phyloP scores from a whole-genome alignment of 2,797 vertebrate species.

The Valencia hispanica region DNA sequence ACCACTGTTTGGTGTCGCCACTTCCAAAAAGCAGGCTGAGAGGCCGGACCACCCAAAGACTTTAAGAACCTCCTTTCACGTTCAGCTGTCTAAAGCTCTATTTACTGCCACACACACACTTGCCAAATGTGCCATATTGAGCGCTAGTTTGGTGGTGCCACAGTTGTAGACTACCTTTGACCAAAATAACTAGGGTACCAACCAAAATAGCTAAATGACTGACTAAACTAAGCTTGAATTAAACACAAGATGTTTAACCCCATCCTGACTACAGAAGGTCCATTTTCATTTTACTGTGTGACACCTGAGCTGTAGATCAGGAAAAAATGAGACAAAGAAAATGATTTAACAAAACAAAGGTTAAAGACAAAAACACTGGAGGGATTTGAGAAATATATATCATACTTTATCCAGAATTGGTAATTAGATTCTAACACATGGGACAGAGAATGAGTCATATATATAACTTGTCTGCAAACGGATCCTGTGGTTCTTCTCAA shows the following conservation, averaged over 20 bases:
- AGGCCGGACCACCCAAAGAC: slow-evolving; percentile 73
- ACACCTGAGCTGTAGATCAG: slow-evolving; percentile 18
- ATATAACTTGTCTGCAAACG: slow-evolving; percentile 75
- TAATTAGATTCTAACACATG: slow-evolving; percentile 70
- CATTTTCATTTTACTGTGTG: slow-evolving; percentile 17
- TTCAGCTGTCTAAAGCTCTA: slow-evolving; percentile 67
- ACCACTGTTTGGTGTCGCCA: slow-evolving; percentile 60
- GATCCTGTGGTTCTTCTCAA: slow-evolving; percentile 78
- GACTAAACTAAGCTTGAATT: slow-evolving; percentile 53
- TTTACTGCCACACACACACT: slow-evolving; percentile 54
- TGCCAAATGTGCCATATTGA: slow-evolving; percentile 57
- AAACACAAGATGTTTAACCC: slow-evolving; percentile 49
- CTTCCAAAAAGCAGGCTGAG: slow-evolving; percentile 54
- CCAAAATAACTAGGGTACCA: slow-evolving; percentile 68
- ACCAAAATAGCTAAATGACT: slow-evolving; percentile 70
- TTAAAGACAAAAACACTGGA: slow-evolving; percentile 49
- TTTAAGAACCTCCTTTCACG: slow-evolving; percentile 70
- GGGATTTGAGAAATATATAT: slow-evolving; percentile 70
- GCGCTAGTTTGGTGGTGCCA: slow-evolving; percentile 62
- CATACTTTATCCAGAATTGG: slow-evolving; percentile 68
- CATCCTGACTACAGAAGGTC: slow-evolving; percentile 13
- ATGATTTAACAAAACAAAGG: slow-evolving; percentile 27
- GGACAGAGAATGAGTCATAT: slow-evolving; percentile 75
- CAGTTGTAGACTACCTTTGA: slow-evolving; percentile 63
- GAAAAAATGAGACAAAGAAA: slow-evolving; percentile 26